Conservation (phyloP, 2,888 invertebrate species). For the Troilus luridus region DNA sequence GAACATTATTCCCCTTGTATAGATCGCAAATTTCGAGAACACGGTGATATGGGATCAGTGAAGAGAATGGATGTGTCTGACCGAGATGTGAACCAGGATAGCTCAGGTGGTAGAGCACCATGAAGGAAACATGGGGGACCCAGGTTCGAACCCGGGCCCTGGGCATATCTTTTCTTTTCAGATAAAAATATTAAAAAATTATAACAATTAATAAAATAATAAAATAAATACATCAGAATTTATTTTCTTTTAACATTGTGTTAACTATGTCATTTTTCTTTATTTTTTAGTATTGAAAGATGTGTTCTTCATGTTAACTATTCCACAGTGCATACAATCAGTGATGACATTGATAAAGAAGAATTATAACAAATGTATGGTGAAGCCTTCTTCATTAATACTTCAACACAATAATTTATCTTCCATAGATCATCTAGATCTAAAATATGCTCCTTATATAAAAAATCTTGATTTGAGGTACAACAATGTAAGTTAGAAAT, state of each 20-base stretch:
- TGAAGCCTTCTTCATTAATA: slow-evolving; percentile 30
- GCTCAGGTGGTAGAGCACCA: too few relatives aligned
- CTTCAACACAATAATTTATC: slow-evolving; percentile 40
- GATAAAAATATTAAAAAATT: too few relatives aligned
- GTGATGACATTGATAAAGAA: not conserved
- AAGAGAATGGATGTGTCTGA: too few relatives aligned
- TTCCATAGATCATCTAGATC: not conserved
- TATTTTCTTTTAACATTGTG: not conserved
- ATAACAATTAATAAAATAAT: too few relatives aligned
- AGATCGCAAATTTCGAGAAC: too few relatives aligned
- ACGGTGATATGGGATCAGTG: too few relatives aligned
- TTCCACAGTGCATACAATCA: slow-evolving; percentile 47
- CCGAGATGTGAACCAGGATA: too few relatives aligned
- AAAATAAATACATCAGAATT: not conserved
- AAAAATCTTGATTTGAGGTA: slow-evolving; percentile 30
- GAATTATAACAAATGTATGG: not conserved
- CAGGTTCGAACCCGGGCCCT: too few relatives aligned
- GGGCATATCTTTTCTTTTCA: too few relatives aligned
- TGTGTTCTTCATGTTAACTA: slow-evolving; percentile 8
- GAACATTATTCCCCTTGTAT: too few relatives aligned
- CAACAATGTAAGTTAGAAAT: slow-evolving; percentile 34
- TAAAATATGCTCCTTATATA: not conserved
- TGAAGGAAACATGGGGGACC: too few relatives aligned
- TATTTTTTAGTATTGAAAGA: slow-evolving; percentile 42
- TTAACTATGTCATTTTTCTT: not conserved